These are phyloP conservation scores for Melieria picta DNA, from an alignment of 2,888 invertebrate species.

Conservation along the genomic window DNA sequence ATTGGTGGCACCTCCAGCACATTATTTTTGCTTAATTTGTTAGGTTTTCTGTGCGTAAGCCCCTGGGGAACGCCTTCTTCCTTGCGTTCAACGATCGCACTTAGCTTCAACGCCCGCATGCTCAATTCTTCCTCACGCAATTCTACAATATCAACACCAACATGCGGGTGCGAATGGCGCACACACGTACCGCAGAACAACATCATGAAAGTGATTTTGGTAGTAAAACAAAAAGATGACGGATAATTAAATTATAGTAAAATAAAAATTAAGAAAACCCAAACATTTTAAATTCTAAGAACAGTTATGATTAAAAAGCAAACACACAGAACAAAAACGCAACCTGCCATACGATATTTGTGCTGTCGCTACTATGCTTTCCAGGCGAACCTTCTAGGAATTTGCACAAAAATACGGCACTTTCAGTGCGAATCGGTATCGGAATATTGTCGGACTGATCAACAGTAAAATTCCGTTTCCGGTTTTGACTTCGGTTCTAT, in stretches of 20 bases:
- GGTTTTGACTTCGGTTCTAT: no score
- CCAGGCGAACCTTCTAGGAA: no score
- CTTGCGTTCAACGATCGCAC: conserved; percentile 46
- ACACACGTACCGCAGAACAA: conserved; percentile 40
- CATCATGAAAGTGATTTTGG: conserved; percentile 46
- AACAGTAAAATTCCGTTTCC: no score
- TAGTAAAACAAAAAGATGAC: conserved; percentile 47
- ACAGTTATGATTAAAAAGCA: no score
- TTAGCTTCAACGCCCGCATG: conserved; percentile 56
- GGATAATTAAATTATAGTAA: conserved; percentile 43
- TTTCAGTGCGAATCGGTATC: no score
- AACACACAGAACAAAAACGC: no score
- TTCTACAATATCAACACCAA: conserved; percentile 45
- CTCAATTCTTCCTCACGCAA: conserved; percentile 62
- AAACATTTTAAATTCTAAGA: conserved; percentile 17
- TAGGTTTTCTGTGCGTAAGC: conserved; percentile 39
- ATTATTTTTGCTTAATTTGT: conserved; percentile 32
- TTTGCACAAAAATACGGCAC: no score
- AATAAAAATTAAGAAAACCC: conserved; percentile 33
- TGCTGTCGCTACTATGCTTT: no score
- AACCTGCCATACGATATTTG: no score
- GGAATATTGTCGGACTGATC: no score
- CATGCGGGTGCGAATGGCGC: conserved; percentile 21
- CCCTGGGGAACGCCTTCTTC: conserved; percentile 24
- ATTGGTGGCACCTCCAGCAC: conserved; percentile 51